Evolutionary conservation across 2,113 vertebrate genomes (phyloP).

Genomic region (Pseudopodoces humilis): DNA sequence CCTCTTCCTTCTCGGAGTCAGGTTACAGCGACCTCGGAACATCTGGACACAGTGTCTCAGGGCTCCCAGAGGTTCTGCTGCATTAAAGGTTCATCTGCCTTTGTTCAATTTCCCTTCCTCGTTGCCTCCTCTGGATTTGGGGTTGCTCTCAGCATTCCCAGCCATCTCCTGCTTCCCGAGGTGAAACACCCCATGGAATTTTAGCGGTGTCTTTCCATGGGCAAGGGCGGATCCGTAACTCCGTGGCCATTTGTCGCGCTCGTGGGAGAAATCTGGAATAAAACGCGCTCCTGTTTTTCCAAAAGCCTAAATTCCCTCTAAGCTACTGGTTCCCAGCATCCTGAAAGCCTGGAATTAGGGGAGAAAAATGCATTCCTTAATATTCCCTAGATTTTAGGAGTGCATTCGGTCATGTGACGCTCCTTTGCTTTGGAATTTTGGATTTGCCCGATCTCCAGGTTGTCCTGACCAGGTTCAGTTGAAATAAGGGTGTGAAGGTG

Average conservation of each 20-base stretch:
- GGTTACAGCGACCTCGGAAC: slow-evolving; percentile 34
- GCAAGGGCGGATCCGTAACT: neutral
- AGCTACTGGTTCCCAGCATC: neutral
- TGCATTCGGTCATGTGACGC: neutral
- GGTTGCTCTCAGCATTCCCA: neutral
- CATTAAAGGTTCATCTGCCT: slow-evolving; percentile 34
- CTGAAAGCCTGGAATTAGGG: neutral
- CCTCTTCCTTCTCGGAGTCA: slow-evolving; percentile 64
- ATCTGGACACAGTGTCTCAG: slow-evolving; percentile 50
- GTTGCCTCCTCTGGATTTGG: neutral
- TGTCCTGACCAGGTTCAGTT: neutral
- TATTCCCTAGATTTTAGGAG: neutral
- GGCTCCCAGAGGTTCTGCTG: slow-evolving; percentile 52
- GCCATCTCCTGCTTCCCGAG: neutral
- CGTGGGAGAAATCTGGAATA: neutral
- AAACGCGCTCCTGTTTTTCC: neutral
- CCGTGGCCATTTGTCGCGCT: neutral
- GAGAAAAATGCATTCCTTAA: rapidly evolving
- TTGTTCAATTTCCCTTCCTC: neutral
- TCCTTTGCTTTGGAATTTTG: neutral
- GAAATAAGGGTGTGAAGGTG: neutral
- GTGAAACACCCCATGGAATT: neutral
- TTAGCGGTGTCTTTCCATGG: neutral
- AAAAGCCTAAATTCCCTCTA: neutral
- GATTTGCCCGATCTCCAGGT: neutral